These are phyloP conservation scores for Lampris megalopsis DNA, from an alignment of 2,113 vertebrate genomes.

Conservation along the genomic window DNA sequence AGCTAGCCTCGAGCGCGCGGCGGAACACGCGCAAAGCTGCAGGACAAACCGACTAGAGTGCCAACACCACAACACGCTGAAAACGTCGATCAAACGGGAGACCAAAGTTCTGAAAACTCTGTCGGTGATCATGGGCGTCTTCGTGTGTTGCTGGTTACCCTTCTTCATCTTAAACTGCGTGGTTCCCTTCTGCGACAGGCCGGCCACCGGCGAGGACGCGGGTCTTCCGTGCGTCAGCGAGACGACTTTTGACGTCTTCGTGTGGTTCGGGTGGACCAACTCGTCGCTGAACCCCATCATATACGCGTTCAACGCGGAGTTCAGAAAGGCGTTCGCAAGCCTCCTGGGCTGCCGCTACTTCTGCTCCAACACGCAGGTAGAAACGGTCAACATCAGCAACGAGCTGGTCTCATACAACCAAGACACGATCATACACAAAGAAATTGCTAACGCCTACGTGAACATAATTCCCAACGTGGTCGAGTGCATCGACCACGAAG, in stretches of 20 bases:
- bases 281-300: slow-evolving; percentile 95
- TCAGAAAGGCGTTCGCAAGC: slow-evolving; percentile 91
- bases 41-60: slow-evolving; percentile 80
- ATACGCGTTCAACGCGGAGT: slow-evolving; percentile 96
- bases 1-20: slow-evolving; percentile 91
- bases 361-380: slow-evolving; percentile 86
- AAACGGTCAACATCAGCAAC: slow-evolving; percentile 92
- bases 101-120: slow-evolving; percentile 96
- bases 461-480: slow-evolving; percentile 91
- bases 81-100: slow-evolving; percentile 90
- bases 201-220: slow-evolving; percentile 68
- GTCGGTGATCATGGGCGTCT: slow-evolving; percentile 94
- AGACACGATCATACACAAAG: slow-evolving; percentile 88
- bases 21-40: slow-evolving; percentile 90
- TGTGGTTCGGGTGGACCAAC: slow-evolving; percentile 98
- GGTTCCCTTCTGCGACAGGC: slow-evolving; percentile 91
- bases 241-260: slow-evolving; percentile 94
- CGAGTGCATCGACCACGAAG: slow-evolving; percentile 81
- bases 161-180: slow-evolving; percentile 96
- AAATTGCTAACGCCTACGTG: slow-evolving; percentile 86
- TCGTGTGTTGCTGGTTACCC: slow-evolving; percentile 96
- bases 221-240: slow-evolving; percentile 93
- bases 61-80: slow-evolving; percentile 85
- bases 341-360: slow-evolving; percentile 88
- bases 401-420: slow-evolving; percentile 93